These are phyloP conservation scores for Mixornis gularis DNA, from an alignment of 2,113 vertebrate genomes.

Conservation along the genomic window DNA sequence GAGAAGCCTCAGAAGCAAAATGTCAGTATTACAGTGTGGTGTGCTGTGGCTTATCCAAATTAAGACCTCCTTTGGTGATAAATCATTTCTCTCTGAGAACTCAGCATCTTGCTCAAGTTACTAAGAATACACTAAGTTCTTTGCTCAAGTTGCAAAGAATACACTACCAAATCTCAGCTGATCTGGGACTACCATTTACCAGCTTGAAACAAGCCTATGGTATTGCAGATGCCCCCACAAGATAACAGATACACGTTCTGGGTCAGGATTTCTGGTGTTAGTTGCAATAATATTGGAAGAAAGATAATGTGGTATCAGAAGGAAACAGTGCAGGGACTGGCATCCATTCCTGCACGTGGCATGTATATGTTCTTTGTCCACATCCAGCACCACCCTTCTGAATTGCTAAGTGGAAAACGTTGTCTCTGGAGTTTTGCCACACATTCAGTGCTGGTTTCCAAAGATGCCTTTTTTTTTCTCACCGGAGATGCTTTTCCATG, in stretches of 20 bases:
- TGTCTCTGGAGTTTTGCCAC: neutral
- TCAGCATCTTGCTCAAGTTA: neutral
- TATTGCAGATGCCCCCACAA: neutral
- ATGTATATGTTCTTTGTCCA: neutral
- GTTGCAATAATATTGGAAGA: neutral
- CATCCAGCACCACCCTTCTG: neutral
- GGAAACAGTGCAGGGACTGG: neutral
- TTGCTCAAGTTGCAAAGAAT: too few relatives aligned
- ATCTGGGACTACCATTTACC: neutral
- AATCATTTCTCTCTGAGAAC: neutral
- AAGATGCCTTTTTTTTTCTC: neutral
- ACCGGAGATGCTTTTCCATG: neutral
- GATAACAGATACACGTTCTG: neutral
- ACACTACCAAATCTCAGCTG: accelerated
- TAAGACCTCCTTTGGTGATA: neutral
- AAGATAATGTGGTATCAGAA: neutral
- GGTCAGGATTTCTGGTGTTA: neutral
- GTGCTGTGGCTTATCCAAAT: neutral
- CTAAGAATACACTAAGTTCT: accelerated
- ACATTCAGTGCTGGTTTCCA: neutral
- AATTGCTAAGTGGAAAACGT: neutral
- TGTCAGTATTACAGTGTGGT: accelerated
- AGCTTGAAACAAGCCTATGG: neutral
- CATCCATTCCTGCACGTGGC: neutral
- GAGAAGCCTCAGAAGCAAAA: neutral